Evolutionary conservation across 2,888 invertebrate genomes (phyloP).

Genomic region (Acrobasis consociella): DNA sequence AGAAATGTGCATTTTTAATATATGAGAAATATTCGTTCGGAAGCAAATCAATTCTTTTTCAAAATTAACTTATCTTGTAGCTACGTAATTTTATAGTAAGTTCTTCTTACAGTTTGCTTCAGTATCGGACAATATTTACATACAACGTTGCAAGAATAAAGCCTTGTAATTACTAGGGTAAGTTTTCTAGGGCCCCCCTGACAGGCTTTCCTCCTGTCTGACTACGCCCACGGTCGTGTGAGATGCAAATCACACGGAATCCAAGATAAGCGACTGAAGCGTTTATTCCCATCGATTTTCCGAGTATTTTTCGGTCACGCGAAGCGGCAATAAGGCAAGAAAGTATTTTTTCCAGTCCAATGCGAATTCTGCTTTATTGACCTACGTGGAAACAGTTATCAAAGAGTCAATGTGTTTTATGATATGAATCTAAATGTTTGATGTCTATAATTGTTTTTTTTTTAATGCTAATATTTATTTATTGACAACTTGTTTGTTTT

Average conservation of each 20-base stretch:
- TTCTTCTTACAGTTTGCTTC: too few relatives aligned
- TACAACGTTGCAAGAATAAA: too few relatives aligned
- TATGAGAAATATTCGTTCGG: too few relatives aligned
- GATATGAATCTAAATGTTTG: constrained; percentile 3
- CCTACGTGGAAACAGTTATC: constrained; percentile 10
- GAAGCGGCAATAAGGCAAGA: constrained; percentile 40
- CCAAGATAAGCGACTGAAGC: constrained; percentile 36
- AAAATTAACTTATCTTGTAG: too few relatives aligned
- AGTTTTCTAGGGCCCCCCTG: too few relatives aligned
- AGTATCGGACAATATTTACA: too few relatives aligned
- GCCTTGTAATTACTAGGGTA: too few relatives aligned
- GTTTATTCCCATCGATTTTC: constrained; percentile 45
- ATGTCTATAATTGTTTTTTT: neutral
- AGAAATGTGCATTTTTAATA: too few relatives aligned
- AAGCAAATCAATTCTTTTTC: too few relatives aligned
- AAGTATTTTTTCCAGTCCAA: constrained; percentile 32
- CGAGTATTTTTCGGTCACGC: constrained; percentile 51
- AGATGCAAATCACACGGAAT: constrained; percentile 25
- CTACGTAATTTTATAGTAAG: too few relatives aligned
- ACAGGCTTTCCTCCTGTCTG: too few relatives aligned
- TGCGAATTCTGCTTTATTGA: constrained; percentile 21
- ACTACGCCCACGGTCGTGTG: neutral
- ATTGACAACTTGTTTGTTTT: neutral
- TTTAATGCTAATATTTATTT: neutral
- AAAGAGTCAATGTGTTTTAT: constrained; percentile 15